Evolutionary conservation across 1,140 invertebrate genomes (phyloP).

Genomic region (Halesus radiatus): DNA sequence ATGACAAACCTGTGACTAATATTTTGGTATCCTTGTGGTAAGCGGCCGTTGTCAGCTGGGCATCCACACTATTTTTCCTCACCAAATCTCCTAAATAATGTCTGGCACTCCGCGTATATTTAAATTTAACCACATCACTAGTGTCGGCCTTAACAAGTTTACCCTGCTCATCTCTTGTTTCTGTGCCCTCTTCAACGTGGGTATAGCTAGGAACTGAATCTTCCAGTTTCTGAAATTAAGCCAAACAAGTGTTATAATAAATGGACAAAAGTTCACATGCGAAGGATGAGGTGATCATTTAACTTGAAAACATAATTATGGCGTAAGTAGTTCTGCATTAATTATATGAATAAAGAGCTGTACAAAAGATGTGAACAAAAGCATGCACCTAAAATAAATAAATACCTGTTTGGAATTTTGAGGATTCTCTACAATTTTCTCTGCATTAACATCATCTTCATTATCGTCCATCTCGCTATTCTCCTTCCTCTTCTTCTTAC

Average conservation of each 20-base stretch:
- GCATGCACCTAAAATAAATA: too few species aligned
- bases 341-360: too few species aligned
- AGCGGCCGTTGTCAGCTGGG: slow-evolving; percentile 80
- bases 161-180: slow-evolving; percentile 54
- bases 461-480: slow-evolving; percentile 63
- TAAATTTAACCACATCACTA: slow-evolving; percentile 70
- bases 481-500: slow-evolving; percentile 64
- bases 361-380: too few species aligned
- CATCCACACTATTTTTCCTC: slow-evolving; percentile 73
- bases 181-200: slow-evolving; percentile 40
- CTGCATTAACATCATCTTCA: slow-evolving; percentile 66
- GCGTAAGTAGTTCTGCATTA: too few species aligned
- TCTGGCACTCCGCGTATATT: slow-evolving; percentile 77
- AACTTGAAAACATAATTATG: too few species aligned
- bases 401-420: slow-evolving; percentile 64
- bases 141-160: slow-evolving; percentile 55
- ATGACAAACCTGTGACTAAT: slow-evolving; percentile 76
- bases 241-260: too few species aligned
- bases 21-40: slow-evolving; percentile 86
- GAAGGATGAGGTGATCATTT: too few species aligned
- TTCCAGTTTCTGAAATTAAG: slow-evolving; percentile 52
- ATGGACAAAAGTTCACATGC: too few species aligned
- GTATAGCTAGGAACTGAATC: slow-evolving; percentile 57
- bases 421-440: slow-evolving; percentile 70
- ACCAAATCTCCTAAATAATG: slow-evolving; percentile 82